Base-by-base conservation (phyloP, 1,140 invertebrate genomes). In the Pseudomyrmex flavicornis region DNA sequence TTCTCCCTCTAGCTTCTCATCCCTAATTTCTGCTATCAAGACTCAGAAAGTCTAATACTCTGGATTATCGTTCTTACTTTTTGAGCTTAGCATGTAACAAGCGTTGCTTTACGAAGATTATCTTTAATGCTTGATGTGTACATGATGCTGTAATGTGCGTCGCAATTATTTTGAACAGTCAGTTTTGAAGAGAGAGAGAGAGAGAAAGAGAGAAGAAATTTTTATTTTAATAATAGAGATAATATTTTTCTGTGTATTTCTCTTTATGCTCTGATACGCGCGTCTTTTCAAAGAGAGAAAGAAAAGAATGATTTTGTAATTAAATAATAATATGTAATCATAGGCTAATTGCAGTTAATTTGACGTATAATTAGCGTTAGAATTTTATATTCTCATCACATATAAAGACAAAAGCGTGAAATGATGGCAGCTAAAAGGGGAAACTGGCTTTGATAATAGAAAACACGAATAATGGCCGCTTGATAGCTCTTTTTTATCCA, bases 1-100 rank as follows among this genome's bases (percentile, higher is more conserved):
- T 35, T 35, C 82, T 83, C 80, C 7, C 82, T 84, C 84, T 87
- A 82, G 88, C 83, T 89, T 92, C 77, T 88, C 90, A 84, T 50
- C 85, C 83, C 82, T 84, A 80, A 88, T 91, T 91, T 85, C 77
- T 52, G 22, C 17, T 35, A 50, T 4, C 50, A 56, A 54, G 20
- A 13, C 72, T 48, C 22, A 22, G 12, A 68, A 69, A 62, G 66
- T 76, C 65, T 26, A 58, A 76, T 70, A 61, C 70, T 15, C 73
- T 26, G 35, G 50, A 82, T 85, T 22, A 75, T 82, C 58, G 26
- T 62, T 59, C 13, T 87, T 74, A 59, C 3, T 46, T 59, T 22
- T 22, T n/a, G 7, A 70, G 44, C 12, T 70, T 70, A 50, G n/a
- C 56, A 4, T 15, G 13, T 46, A 20, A 79, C 20, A 50, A 59